These are phyloP conservation scores for Protonemura montana DNA, from an alignment of 2,888 invertebrate species.

Conservation along the genomic window DNA sequence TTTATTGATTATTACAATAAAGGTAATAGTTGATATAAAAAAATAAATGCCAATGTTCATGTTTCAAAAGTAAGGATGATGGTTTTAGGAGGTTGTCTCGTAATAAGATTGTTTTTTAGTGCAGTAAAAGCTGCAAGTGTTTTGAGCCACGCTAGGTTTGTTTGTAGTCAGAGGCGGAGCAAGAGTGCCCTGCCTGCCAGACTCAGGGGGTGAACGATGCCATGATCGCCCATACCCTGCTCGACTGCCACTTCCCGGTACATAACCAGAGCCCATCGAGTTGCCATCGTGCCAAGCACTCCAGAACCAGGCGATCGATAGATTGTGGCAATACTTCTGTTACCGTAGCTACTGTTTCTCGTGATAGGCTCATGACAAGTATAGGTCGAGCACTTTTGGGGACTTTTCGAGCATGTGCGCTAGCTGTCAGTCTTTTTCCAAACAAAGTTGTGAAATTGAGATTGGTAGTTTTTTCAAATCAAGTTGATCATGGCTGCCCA, in stretches of 20 bases:
- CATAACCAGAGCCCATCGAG: neutral
- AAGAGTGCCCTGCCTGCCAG: neutral
- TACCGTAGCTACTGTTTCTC: neutral
- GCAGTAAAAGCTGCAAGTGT: neutral
- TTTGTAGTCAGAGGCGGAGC: neutral
- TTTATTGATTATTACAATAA: slow-evolving; percentile 52
- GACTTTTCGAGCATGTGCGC: neutral
- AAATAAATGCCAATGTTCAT: slow-evolving; percentile 56
- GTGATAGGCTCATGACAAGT: neutral
- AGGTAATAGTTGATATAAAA: slow-evolving; percentile 54
- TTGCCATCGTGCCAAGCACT: neutral
- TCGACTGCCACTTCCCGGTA: neutral
- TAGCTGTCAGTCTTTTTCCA: neutral
- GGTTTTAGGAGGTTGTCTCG: neutral
- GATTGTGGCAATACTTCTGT: neutral
- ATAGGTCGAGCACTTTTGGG: neutral
- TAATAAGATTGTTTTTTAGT: neutral
- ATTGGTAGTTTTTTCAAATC: neutral
- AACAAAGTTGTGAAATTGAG: neutral
- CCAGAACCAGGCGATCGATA: neutral
- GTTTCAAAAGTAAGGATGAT: slow-evolving; percentile 56
- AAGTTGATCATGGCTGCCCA: neutral
- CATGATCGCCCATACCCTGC: neutral
- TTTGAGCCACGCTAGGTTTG: neutral
- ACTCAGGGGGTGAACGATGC: neutral